phyloP scores from a whole-genome alignment of 1,140 invertebrate genomes.

The Drosophila burlai region DNA sequence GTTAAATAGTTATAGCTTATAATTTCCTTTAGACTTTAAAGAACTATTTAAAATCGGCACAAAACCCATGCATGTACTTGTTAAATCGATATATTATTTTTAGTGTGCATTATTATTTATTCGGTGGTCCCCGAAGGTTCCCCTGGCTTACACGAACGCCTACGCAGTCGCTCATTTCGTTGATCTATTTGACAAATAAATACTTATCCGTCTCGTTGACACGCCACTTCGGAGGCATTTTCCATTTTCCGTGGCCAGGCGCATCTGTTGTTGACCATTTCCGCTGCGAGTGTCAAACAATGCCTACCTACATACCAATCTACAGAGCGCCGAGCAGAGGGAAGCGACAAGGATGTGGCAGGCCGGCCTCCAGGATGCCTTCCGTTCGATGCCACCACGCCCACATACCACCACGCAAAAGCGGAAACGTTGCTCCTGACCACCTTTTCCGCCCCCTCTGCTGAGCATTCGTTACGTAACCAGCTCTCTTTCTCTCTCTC shows the following conservation, averaged over 20 bases:
- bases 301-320: neutral
- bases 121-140: constrained; percentile 8
- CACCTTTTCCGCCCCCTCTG: neutral
- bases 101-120: constrained; percentile 22
- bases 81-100: constrained; percentile 32
- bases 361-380: constrained; percentile 20
- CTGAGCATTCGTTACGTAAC: constrained; percentile 68
- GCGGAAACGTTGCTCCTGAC: constrained; percentile 30
- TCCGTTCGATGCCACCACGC: constrained; percentile 58
- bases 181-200: constrained; percentile 43
- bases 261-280: constrained; percentile 62
- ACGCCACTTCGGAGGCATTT: constrained; percentile 48
- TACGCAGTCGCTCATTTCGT: constrained; percentile 25
- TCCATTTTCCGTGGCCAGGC: constrained; percentile 35
- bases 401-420: constrained; percentile 58
- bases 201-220: constrained; percentile 34
- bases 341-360: constrained; percentile 4
- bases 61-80: neutral
- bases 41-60: neutral
- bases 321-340: neutral
- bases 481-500: constrained; percentile 14
- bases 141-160: neutral
- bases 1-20: too few species aligned
- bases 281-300: constrained; percentile 35
- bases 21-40: neutral